A percentile compares a stretch with the other conserved stretches of the same genome.
Evolutionary conservation across 2,797 vertebrate species (phyloP).

Genomic region (Holocentrus rufus): DNA sequence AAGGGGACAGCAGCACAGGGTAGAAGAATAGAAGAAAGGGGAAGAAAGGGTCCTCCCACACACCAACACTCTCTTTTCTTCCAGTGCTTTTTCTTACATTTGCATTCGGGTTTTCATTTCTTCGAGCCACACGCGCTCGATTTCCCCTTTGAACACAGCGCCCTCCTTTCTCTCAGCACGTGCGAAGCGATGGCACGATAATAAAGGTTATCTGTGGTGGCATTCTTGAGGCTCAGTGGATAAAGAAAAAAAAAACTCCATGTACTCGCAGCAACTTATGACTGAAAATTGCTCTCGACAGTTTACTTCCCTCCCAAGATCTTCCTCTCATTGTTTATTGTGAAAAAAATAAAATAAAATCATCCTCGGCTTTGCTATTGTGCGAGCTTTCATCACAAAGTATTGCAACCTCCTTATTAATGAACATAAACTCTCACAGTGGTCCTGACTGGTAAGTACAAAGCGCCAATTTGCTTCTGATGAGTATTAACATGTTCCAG

Average conservation of each 20-base stretch:
- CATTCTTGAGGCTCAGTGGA: not conserved
- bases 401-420: not conserved
- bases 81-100: not conserved
- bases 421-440: not conserved
- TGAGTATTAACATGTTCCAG: not conserved
- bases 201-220: not conserved
- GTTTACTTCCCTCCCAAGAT: not conserved
- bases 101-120: not conserved
- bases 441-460: not conserved
- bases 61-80: no score
- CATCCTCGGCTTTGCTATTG: not conserved
- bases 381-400: not conserved
- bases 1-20: not conserved
- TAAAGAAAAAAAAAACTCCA: not conserved
- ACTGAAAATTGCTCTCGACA: not conserved
- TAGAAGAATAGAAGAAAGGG: not conserved
- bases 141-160: not conserved
- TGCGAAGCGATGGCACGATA: slow-evolving; percentile 1
- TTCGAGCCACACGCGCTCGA: not conserved
- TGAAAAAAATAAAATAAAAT: not conserved
- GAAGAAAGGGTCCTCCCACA: not conserved
- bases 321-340: not conserved
- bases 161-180: not conserved
- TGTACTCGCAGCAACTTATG: not conserved
- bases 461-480: not conserved